Base-by-base conservation (phyloP, 2,888 invertebrate genomes). In the Tetragnatha montana region DNA sequence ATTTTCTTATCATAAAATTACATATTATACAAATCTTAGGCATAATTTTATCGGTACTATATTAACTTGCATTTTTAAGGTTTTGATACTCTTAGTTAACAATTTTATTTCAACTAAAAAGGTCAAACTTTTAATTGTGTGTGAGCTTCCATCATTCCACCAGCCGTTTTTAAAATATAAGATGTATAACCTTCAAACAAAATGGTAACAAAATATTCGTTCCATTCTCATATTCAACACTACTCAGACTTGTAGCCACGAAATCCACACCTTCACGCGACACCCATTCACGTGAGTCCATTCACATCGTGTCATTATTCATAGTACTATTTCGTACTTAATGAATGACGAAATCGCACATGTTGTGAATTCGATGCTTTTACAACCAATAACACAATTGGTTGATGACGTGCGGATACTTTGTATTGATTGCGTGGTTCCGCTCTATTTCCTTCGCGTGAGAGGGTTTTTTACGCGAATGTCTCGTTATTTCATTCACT, bases 371-470 rank as follows among this genome's bases (percentile, higher is more conserved):
- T 17, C 75, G 17, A 75, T 35, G 17, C 35, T 47, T 35, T 47
- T n/a, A 75, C 47, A 75, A 4, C 6, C 47, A 75, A 47, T 75
- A 73, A 73, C 47, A 19, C 70, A 73, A 71, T 81, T 14, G 22
- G 51, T 60, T 60, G 60, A 60, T 51, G 60, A 60, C 74, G 35
- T 35, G 50, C 71, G 82, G 73, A 74, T 74, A 60, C 82, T n/a
- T 82, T 60, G 60, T 82, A 21, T 71, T 49, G 73, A n/a, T 74
- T 76, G 49, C 49, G 50, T n/a, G 10, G 73, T 60, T 82, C 74
- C 60, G 82, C 74, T 82, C 82, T 82, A 82, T n/a, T 82, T 82
- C 73, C 60, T 50, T 21, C 50, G 74, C 50, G 73, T 71, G 8
- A 21, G 50, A 21, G 50, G 7, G 7, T 12, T 21, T 73, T 49